These are phyloP conservation scores for Heteromormyrus szaboi DNA, from an alignment of 2,797 vertebrate genomes.

Conservation along the genomic window DNA sequence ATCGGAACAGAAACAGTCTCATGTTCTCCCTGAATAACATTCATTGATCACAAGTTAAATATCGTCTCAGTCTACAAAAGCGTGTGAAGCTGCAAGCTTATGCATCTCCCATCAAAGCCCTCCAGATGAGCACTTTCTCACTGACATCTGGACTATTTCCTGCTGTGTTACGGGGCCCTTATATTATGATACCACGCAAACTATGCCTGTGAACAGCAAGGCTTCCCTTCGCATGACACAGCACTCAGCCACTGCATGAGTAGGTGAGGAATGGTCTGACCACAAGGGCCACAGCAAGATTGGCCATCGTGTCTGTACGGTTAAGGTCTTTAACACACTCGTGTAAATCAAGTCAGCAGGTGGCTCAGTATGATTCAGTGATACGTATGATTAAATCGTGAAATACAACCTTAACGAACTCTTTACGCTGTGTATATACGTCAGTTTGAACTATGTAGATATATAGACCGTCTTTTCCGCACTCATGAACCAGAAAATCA, in stretches of 20 bases:
- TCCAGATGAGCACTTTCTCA: neutral
- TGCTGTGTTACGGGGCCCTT: neutral
- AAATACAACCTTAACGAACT: neutral
- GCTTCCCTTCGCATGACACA: neutral
- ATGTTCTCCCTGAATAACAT: too few species aligned
- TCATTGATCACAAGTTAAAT: neutral
- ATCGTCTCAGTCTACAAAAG: neutral
- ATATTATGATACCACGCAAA: neutral
- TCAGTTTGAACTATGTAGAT: neutral
- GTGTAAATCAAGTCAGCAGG: neutral
- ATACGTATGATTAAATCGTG: neutral
- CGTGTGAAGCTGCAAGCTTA: neutral
- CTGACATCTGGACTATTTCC: neutral
- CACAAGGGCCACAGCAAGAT: neutral
- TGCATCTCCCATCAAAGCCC: neutral
- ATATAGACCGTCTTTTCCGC: neutral
- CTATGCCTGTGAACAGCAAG: neutral
- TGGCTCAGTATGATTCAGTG: neutral
- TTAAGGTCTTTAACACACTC: neutral
- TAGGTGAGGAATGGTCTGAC: neutral
- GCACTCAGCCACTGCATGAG: neutral
- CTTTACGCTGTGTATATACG: neutral
- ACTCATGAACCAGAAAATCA: neutral
- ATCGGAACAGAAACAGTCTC: neutral
- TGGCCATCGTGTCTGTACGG: neutral